Evolutionary conservation across 1,140 invertebrate species (phyloP).

Genomic region (Papilio polyxenes): DNA sequence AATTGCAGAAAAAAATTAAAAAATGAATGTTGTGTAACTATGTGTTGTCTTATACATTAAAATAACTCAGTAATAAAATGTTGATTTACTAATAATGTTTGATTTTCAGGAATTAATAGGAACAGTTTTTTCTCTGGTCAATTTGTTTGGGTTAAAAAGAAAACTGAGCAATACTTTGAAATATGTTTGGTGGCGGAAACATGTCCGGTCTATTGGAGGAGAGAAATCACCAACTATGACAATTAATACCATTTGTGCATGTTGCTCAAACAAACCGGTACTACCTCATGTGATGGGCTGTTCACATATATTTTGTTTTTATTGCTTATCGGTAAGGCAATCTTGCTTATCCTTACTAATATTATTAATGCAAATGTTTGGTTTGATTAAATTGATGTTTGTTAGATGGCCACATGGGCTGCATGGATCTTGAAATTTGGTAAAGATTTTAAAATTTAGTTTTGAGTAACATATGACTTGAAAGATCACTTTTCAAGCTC

Average conservation of each 20-base stretch:
- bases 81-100: background rate
- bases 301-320: constrained; percentile 84
- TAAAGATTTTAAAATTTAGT: too few species aligned
- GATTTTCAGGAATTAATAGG: constrained; percentile 82
- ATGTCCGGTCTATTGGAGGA: constrained; percentile 35
- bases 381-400: too few species aligned
- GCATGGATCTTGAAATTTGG: too few species aligned
- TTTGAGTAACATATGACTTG: too few species aligned
- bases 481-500: too few species aligned
- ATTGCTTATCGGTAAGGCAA: constrained; percentile 80
- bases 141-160: constrained; percentile 79
- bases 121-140: constrained; percentile 82
- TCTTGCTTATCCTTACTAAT: too few species aligned
- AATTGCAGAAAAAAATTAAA: too few species aligned
- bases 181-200: constrained; percentile 69
- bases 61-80: background rate
- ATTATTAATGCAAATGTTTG: too few species aligned
- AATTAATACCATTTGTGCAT: constrained; percentile 79
- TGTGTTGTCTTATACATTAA: background rate
- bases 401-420: too few species aligned
- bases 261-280: constrained; percentile 81
- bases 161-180: constrained; percentile 74
- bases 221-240: constrained; percentile 60
- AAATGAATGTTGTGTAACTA: too few species aligned
- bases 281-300: constrained; percentile 84